phyloP scores from a whole-genome alignment of 2,888 invertebrate genomes.

The Prosopocoilus inquinatus region DNA sequence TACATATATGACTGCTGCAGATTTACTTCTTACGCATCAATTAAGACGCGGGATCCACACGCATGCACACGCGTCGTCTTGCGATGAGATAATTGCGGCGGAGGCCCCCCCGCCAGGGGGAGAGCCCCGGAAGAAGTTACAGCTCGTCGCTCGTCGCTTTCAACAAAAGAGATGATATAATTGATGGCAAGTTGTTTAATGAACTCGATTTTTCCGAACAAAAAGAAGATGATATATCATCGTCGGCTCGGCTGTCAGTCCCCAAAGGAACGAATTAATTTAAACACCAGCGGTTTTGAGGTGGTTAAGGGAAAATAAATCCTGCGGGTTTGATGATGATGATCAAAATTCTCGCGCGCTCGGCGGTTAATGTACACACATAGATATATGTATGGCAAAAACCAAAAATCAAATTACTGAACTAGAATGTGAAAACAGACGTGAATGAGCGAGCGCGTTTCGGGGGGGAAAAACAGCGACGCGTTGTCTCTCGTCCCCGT shows the following conservation, averaged over 20 bases:
- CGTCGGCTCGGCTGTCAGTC: slow-evolving; percentile 3
- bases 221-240: slow-evolving; percentile 7
- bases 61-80: too few species aligned
- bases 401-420: slow-evolving; percentile 3
- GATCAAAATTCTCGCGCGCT: too few species aligned
- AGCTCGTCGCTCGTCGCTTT: neutral
- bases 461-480: neutral
- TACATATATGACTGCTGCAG: slow-evolving; percentile 3
- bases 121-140: neutral
- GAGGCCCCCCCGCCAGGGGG: too few species aligned
- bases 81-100: too few species aligned
- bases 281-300: too few species aligned
- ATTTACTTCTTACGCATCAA: slow-evolving; percentile 14
- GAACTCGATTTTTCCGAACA: slow-evolving; percentile 7
- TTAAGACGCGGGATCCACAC: slow-evolving; percentile 7
- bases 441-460: neutral
- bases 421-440: neutral
- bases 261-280: neutral
- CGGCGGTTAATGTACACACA: neutral
- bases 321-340: too few species aligned
- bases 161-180: neutral
- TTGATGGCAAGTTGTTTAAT: slow-evolving; percentile 8
- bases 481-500: neutral
- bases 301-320: too few species aligned
- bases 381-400: too few species aligned